Percentiles rank a stretch among this genome's conserved stretches.
phyloP scores from a whole-genome alignment of 2,888 invertebrate species.

The Ochropleura plecta region DNA sequence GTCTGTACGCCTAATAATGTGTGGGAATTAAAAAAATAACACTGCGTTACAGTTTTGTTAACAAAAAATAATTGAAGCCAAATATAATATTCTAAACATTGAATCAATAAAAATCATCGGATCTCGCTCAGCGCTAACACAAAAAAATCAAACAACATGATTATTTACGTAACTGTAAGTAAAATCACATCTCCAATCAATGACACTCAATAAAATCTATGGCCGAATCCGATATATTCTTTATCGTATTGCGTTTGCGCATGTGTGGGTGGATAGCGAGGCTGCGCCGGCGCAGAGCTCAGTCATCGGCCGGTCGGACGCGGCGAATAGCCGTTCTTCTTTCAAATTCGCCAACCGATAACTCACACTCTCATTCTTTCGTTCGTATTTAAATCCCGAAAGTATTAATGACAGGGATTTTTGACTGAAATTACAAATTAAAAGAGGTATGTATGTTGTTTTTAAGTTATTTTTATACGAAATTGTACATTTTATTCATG shows the following conservation, averaged over 20 bases:
- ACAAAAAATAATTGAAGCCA: background rate
- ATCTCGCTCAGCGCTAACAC: background rate
- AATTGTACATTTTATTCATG: background rate
- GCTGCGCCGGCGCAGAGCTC: conserved; percentile 75
- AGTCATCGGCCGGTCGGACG: conserved; percentile 83
- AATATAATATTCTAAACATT: background rate
- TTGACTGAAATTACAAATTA: conserved; percentile 29
- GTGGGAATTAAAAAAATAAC: background rate
- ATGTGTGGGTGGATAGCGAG: conserved; percentile 72
- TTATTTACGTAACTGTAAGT: conserved; percentile 36
- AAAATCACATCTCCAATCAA: conserved; percentile 71
- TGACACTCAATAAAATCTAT: conserved; percentile 74
- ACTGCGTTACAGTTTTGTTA: background rate
- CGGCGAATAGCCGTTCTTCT: conserved; percentile 78
- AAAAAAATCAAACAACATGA: conserved; percentile 19
- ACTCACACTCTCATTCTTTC: conserved; percentile 41
- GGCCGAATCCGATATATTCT: conserved; percentile 72
- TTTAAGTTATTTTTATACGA: background rate
- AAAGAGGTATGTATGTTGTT: conserved; percentile 51
- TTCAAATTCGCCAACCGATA: conserved; percentile 63
- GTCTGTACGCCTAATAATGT: background rate
- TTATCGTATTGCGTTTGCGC: conserved; percentile 71
- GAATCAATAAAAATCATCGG: background rate
- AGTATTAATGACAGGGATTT: conserved; percentile 34
- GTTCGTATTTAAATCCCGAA: conserved; percentile 20